Evolutionary conservation across 2,113 vertebrate genomes (phyloP).

Genomic region (Nibea coibor): DNA sequence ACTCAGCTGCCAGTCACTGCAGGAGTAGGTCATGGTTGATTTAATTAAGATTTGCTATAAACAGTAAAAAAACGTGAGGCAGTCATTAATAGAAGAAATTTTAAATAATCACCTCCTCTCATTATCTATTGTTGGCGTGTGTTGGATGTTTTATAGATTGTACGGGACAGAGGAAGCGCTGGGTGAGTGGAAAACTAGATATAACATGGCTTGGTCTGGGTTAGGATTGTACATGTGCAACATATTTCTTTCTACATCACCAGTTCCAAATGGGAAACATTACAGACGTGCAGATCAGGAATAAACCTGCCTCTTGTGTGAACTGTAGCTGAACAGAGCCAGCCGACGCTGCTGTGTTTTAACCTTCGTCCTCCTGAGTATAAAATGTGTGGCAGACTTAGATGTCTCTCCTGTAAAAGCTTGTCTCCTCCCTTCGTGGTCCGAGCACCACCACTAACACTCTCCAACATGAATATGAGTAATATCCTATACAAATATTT

Average conservation of each 20-base stretch:
- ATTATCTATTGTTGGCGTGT: not conserved
- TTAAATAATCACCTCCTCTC: no score
- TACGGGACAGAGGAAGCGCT: no score
- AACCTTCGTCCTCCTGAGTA: not conserved
- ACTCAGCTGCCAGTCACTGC: not conserved
- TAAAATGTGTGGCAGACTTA: not conserved
- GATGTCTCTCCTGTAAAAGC: not conserved
- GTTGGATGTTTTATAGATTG: not conserved
- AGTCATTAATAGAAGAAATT: not conserved
- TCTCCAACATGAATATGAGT: not conserved
- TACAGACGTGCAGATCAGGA: no score
- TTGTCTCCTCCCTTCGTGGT: not conserved
- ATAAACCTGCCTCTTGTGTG: no score
- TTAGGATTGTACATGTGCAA: no score
- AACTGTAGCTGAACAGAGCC: no score
- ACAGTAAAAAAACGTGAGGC: not conserved
- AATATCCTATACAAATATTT: not conserved
- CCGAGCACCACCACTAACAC: not conserved
- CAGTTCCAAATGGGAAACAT: no score
- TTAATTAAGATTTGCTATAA: not conserved
- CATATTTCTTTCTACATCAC: no score
- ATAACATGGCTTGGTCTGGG: no score
- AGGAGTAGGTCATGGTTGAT: not conserved
- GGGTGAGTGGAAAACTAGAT: no score
- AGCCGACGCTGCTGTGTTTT: no score